Conservation (phyloP, 2,113 vertebrate species). For the Podarcis muralis region DNA sequence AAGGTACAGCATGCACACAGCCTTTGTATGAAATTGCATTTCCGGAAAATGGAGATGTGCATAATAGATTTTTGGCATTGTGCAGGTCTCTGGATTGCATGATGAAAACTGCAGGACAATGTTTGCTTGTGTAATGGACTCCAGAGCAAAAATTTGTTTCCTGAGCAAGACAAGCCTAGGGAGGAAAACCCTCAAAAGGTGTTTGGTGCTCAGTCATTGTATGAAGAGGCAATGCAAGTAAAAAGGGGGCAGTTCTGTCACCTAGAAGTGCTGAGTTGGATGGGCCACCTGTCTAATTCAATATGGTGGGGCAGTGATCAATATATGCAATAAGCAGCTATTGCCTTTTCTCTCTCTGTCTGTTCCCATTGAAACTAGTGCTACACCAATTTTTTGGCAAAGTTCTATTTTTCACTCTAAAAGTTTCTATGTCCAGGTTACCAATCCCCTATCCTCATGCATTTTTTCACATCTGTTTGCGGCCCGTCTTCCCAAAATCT, state of each 20-base stretch:
- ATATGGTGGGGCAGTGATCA: neutral
- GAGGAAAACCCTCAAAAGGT: too few species aligned
- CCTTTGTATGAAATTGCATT: neutral
- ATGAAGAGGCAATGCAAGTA: neutral
- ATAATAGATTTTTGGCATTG: neutral
- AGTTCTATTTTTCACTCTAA: neutral
- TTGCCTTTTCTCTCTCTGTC: neutral
- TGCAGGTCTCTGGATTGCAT: neutral
- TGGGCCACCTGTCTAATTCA: neutral
- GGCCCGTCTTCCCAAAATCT: neutral
- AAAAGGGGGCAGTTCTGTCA: too few species aligned
- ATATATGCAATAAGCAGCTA: neutral
- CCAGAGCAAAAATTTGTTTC: neutral
- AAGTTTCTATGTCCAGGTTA: neutral
- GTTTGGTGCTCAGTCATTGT: neutral
- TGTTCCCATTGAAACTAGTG: neutral
- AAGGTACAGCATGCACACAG: too few species aligned
- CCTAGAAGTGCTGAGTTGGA: neutral
- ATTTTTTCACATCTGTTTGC: neutral
- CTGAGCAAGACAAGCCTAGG: too few species aligned
- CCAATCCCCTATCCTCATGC: neutral
- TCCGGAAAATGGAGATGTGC: accelerated
- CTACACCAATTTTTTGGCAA: neutral
- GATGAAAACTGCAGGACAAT: neutral
- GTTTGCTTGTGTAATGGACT: neutral